These are phyloP conservation scores for Agraylea sexmaculata DNA, from an alignment of 1,140 invertebrate genomes.

Conservation along the genomic window DNA sequence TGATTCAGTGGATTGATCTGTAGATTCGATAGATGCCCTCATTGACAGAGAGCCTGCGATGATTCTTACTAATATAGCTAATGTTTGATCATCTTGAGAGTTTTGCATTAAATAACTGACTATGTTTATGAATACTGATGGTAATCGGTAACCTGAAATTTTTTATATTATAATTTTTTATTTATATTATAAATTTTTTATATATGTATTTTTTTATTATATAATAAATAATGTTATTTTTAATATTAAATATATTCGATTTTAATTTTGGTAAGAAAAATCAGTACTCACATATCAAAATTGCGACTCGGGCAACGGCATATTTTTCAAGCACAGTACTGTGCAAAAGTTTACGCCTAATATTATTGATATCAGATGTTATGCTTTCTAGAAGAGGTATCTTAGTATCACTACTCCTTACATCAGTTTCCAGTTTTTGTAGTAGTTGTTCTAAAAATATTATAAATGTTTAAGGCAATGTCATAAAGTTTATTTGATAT, in stretches of 20 bases:
- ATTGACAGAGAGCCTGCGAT: conserved; percentile 34
- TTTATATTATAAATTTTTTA: no score
- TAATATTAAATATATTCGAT: conserved; percentile 3
- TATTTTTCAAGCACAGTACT: conserved; percentile 32
- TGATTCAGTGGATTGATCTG: conserved; percentile 28
- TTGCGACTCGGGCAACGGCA: conserved; percentile 38
- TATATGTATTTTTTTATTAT: no score
- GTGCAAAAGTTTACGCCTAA: conserved; percentile 25
- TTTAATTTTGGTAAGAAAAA: conserved; percentile 1
- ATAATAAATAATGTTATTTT: no score
- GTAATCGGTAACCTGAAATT: conserved; percentile 41
- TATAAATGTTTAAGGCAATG: conserved; percentile 10
- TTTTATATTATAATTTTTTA: no score
- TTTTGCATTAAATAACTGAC: conserved; percentile 42
- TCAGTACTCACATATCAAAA: conserved; percentile 38
- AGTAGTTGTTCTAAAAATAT: conserved; percentile 39
- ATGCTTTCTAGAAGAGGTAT: conserved; percentile 31
- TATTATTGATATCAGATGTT: conserved; percentile 29
- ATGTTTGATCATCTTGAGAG: conserved; percentile 37
- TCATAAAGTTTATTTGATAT: not conserved
- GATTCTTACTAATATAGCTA: conserved; percentile 41
- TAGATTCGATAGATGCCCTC: conserved; percentile 29
- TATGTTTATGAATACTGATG: conserved; percentile 40
- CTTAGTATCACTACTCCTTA: conserved; percentile 32
- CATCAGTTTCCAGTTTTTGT: conserved; percentile 44